Conservation (phyloP, 2,888 invertebrate species). For the Sympetrum striolatum region DNA sequence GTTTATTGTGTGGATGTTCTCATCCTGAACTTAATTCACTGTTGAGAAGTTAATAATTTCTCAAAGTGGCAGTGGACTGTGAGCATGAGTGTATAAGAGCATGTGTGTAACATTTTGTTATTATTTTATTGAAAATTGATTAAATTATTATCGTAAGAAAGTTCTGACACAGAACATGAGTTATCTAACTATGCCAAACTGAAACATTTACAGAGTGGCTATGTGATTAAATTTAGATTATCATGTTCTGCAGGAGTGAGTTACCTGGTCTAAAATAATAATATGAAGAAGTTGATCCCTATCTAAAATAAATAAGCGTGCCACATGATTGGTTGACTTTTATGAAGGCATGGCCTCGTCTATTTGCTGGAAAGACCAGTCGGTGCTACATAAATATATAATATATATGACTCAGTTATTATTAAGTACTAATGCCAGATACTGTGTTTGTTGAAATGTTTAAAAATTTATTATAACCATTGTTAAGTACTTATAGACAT, state of each 20-base stretch:
- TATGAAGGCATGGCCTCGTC: slow-evolving; percentile 38
- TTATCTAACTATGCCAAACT: slow-evolving; percentile 36
- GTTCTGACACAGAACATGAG: slow-evolving; percentile 41
- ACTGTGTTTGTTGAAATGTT: slow-evolving; percentile 41
- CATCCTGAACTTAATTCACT: slow-evolving; percentile 40
- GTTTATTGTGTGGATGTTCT: slow-evolving; percentile 37
- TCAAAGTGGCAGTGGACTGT: slow-evolving; percentile 41
- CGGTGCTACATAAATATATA: slow-evolving; percentile 41
- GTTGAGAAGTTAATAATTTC: slow-evolving; percentile 41
- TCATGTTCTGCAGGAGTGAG: slow-evolving; percentile 41
- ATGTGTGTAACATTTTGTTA: slow-evolving; percentile 30
- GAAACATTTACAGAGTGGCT: slow-evolving; percentile 19
- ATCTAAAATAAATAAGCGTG: slow-evolving; percentile 33
- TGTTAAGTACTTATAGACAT: slow-evolving; percentile 43
- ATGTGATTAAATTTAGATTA: slow-evolving; percentile 42
- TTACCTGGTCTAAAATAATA: slow-evolving; percentile 40
- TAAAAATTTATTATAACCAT: slow-evolving; percentile 43
- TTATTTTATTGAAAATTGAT: slow-evolving; percentile 38
- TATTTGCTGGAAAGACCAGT: slow-evolving; percentile 41
- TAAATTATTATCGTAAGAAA: slow-evolving; percentile 39
- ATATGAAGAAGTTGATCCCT: slow-evolving; percentile 8
- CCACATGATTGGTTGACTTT: slow-evolving; percentile 37
- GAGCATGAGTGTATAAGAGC: slow-evolving; percentile 32
- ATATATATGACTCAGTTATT: slow-evolving; percentile 43
- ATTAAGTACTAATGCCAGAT: slow-evolving; percentile 41